Conservation (phyloP, 2,113 vertebrate genomes). For the Microcebus murinus region DNA sequence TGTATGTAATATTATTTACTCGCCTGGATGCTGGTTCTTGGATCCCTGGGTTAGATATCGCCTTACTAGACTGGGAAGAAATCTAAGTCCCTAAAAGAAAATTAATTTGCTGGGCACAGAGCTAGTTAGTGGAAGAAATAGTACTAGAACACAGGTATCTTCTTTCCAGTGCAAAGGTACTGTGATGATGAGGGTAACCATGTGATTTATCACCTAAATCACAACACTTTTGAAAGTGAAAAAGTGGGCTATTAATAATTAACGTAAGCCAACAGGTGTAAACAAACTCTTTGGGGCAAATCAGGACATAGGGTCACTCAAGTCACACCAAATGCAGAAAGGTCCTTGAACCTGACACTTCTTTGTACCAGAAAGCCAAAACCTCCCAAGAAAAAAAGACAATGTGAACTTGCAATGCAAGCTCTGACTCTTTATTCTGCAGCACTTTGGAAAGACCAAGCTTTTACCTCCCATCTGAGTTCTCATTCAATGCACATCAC, state of each 20-base stretch:
- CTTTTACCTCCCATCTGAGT: not conserved
- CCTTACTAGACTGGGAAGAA: not conserved
- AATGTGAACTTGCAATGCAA: not conserved
- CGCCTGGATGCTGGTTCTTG: not conserved
- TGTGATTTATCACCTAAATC: not conserved
- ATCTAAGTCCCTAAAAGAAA: not conserved
- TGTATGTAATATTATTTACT: not conserved
- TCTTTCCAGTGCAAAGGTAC: not conserved
- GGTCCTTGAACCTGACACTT: not conserved
- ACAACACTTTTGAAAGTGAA: not conserved
- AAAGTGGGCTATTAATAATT: not conserved
- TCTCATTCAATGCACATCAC: slow-evolving; percentile 63
- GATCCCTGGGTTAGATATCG: not conserved
- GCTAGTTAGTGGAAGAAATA: not conserved
- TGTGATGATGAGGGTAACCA: not conserved
- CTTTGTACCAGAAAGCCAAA: not conserved
- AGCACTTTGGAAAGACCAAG: not conserved
- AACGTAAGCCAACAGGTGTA: not conserved
- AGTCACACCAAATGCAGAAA: not conserved
- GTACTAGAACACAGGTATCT: not conserved
- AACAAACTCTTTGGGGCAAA: not conserved
- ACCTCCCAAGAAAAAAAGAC: not conserved
- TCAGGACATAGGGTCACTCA: not conserved
- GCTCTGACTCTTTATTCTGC: slow-evolving; percentile 9
- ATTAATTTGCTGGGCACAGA: not conserved